Base-by-base conservation (phyloP, 2,113 vertebrate genomes). In the Oplegnathus fasciatus region DNA sequence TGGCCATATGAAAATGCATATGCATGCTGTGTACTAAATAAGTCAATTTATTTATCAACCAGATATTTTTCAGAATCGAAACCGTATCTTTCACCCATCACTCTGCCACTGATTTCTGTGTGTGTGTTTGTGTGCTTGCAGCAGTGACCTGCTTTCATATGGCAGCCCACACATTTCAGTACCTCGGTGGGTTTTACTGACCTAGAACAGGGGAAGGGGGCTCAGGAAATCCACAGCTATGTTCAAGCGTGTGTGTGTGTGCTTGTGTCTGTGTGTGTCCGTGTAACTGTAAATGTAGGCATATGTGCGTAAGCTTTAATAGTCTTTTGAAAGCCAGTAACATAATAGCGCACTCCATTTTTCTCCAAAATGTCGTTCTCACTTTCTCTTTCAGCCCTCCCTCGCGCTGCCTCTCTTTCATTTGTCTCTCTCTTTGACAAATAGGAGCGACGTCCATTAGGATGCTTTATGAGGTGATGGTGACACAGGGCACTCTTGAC, bases 401-500 rank as follows among this genome's bases (percentile, higher is more conserved):
- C 68, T 81, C 32, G 2, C 6, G 14, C 66, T 77, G 82, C 87
- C 66, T 69, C 84, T 69, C 90, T 88, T 88, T 90, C 80, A 88
- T 93, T 93, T 92, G 82, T 94, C 88, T 91, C 66, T 75, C 57
- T 74, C 73, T 93, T 75, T 92, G 92, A 93, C 93, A 92, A 93
- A 95, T 95, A 81, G 75, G 66, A 76, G 89, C 55, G 30, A 54
- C 32, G 88, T 91, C 92, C 94, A 96, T 96, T 94, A 94, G 72
- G 84, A 84, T 94, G 91, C 57, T 95, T 93, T 91, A 96, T 95
- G 94, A 94, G 94, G 93, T 96, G 94, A 85, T 60, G 87, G 87
- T 92, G 91, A 95, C 89, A 90, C 78, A 44, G 88, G 93, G 88
- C 90, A 75, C 89, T 86, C 87, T 83, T 87, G 82, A 89, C 64